Conservation (phyloP, 1,140 invertebrate genomes). For the Leptoteleia sp. region DNA sequence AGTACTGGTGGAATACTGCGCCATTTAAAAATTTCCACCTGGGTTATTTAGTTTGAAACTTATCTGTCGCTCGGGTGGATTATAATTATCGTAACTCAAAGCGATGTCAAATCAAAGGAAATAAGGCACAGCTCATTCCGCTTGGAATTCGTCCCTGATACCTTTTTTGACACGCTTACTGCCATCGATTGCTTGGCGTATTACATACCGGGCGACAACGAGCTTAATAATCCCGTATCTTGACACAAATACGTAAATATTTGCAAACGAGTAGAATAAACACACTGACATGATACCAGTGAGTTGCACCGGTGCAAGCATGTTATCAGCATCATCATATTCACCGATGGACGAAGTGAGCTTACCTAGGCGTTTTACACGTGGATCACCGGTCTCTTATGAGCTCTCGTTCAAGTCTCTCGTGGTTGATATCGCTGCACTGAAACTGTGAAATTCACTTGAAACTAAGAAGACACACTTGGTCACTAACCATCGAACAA, state of each 20-base stretch:
- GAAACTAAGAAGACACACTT: conserved; percentile 22
- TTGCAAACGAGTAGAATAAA: conserved; percentile 71
- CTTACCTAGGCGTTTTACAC: conserved; percentile 67
- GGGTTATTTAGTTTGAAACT: too few relatives aligned
- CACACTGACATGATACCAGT: conserved; percentile 34
- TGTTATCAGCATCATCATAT: conserved; percentile 38
- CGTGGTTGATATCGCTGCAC: conserved; percentile 63
- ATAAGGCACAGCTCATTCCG: conserved; percentile 26
- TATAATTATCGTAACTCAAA: conserved; percentile 32
- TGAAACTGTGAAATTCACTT: conserved; percentile 64
- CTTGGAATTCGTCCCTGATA: conserved; percentile 50
- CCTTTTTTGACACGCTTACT: conserved; percentile 39
- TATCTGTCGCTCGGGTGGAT: conserved; percentile 9
- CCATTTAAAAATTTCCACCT: too few relatives aligned
- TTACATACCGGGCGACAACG: conserved; percentile 12
- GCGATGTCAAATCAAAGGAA: conserved; percentile 31
- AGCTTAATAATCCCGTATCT: conserved; percentile 29
- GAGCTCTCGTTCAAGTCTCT: conserved; percentile 73
- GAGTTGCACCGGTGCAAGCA: conserved; percentile 20
- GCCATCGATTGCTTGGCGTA: conserved; percentile 30
- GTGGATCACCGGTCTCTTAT: conserved; percentile 64
- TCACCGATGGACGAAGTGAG: conserved; percentile 16
- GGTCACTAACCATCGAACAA: conserved; percentile 20
- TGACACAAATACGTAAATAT: conserved; percentile 32
- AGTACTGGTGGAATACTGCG: too few relatives aligned